Conservation (phyloP, 2,113 vertebrate species). For the Coracopsis vasa region DNA sequence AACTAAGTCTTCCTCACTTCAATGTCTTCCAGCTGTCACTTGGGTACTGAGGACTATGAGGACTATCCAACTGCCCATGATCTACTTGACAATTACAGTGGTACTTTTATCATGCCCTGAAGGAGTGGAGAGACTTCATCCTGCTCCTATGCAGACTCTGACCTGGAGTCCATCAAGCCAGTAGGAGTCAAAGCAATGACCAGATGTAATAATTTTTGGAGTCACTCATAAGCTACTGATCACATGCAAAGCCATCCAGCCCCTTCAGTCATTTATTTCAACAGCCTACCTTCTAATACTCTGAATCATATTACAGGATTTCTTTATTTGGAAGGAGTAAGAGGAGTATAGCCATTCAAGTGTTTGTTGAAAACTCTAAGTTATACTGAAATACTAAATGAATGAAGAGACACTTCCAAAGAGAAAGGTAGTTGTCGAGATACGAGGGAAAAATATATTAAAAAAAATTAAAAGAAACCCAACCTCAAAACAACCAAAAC, state of each 20-base stretch:
- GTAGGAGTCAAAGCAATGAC: neutral
- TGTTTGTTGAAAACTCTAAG: neutral
- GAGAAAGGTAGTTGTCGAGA: constrained; percentile 13
- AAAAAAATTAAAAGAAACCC: neutral
- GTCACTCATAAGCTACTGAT: neutral
- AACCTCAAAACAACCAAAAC: neutral
- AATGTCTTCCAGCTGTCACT: neutral
- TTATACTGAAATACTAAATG: neutral
- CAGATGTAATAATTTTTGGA: neutral
- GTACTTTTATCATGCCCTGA: neutral
- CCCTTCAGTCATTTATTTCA: neutral
- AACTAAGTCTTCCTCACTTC: neutral
- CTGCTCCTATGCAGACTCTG: neutral
- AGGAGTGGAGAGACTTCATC: neutral
- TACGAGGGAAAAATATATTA: neutral
- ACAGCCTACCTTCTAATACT: neutral
- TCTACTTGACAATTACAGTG: neutral
- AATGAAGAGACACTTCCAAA: constrained; percentile 7
- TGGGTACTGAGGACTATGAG: neutral
- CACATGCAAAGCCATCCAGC: neutral
- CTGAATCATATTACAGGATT: neutral
- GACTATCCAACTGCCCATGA: neutral
- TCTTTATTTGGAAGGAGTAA: neutral
- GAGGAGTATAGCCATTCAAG: neutral
- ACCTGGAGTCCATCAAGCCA: neutral